Conservation (phyloP, 2,888 invertebrate species). For the Pheosia tremula region DNA sequence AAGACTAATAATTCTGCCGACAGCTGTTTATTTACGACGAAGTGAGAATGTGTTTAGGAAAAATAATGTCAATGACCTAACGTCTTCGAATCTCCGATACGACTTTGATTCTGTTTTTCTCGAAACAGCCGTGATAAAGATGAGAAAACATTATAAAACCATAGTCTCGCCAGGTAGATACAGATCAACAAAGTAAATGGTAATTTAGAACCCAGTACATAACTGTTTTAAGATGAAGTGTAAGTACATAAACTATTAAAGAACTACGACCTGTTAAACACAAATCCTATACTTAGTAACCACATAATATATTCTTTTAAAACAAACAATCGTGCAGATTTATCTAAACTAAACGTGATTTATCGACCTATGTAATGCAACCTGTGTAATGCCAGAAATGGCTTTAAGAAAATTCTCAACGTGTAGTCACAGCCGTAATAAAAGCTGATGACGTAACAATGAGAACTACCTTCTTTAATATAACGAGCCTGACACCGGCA, state of each 20-base stretch:
- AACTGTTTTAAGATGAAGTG: no score
- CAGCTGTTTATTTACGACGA: background rate
- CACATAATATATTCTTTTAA: no score
- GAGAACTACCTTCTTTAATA: background rate
- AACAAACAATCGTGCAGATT: background rate
- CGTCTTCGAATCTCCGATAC: background rate
- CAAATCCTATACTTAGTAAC: background rate
- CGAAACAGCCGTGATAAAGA: background rate
- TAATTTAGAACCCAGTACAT: background rate
- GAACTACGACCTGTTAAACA: no score
- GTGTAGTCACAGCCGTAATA: background rate
- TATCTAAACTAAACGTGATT: constrained; percentile 1
- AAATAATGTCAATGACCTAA: constrained; percentile 2
- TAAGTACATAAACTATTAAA: no score
- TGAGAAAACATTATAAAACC: background rate
- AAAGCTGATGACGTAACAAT: background rate
- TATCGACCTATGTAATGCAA: background rate
- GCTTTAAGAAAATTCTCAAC: background rate
- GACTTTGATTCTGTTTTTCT: background rate
- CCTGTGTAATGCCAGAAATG: background rate
- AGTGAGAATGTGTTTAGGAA: background rate
- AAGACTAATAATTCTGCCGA: background rate
- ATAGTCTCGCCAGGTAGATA: background rate
- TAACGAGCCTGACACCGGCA: background rate
- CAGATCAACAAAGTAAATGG: background rate